Base-by-base conservation (phyloP, 2,888 invertebrate genomes). In the Argynnis bischoffii region DNA sequence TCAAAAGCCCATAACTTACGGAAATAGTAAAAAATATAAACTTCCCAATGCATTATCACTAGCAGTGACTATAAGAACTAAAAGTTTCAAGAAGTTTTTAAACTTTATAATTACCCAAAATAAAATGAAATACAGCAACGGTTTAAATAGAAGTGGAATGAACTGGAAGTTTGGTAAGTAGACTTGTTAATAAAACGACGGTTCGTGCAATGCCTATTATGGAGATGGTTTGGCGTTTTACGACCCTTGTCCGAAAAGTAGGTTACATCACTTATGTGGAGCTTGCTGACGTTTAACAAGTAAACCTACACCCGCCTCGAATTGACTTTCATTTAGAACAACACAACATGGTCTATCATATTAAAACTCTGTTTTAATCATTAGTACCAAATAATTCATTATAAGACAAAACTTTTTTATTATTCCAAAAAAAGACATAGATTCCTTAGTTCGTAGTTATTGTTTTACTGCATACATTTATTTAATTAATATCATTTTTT, bases 151-250 rank as follows among this genome's bases (percentile, higher is more conserved):
- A 63, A 75, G 72, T 76, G 72, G 78, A 75, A 79, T 78, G 77
- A 84, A 82, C 83, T 84, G 76, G 83, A 83, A 82, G 84, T 79
- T 77, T 78, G 76, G 81, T 83, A 84, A 85, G 83, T 83, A 76
- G 81, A 81, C 80, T 84, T 81, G 81, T 81, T 79, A 80, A 79
- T 79, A 80, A 78, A 81, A 80, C 77, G 79, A 81, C 81, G 81
- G 79, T 79, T 88, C 88, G 86, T 89, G 88, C 81, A 81, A 82
- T 83, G 78, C 86, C 86, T 87, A 87, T 86, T 89, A 88, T 74
- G 86, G 88, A 78, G 76, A 79, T 79, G 75, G 76, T 76, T 79
- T 78, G 74, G 77, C 76, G 75, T 77, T 84, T 84, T 84, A 83
- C 80, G 84, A 83, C 80, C 82, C 80, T 74, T 78, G 76, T 74